Percentiles rank a stretch among this genome's conserved stretches.
These are phyloP conservation scores for Trilocha varians DNA, from an alignment of 2,888 invertebrate species.

Conservation along the genomic window DNA sequence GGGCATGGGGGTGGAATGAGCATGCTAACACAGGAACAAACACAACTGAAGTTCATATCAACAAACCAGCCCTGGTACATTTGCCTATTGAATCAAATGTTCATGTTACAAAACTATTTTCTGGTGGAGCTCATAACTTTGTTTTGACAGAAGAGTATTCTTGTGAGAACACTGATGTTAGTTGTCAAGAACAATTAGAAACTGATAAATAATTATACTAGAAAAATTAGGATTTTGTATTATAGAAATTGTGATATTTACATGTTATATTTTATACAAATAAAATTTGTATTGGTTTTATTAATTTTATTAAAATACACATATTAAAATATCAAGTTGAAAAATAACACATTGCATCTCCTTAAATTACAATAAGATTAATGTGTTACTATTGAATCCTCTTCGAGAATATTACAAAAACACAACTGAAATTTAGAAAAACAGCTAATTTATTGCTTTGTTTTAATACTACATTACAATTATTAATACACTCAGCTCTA, in stretches of 20 bases:
- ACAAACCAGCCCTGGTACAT: slow-evolving; percentile 40
- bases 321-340: too few species aligned
- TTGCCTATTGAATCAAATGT: slow-evolving; percentile 23
- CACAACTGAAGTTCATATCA: slow-evolving; percentile 37
- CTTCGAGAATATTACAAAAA: too few species aligned
- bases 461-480: too few species aligned
- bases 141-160: slow-evolving; percentile 28
- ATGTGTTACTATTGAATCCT: too few species aligned
- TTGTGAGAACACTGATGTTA: neutral
- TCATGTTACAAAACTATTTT: slow-evolving; percentile 41
- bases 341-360: too few species aligned
- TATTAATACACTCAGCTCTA: too few species aligned
- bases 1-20: slow-evolving; percentile 93
- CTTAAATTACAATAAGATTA: too few species aligned
- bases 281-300: slow-evolving; percentile 1
- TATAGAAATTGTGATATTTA: neutral
- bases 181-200: neutral
- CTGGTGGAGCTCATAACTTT: slow-evolving; percentile 64
- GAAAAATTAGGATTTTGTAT: too few species aligned
- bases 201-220: too few species aligned
- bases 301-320: slow-evolving; percentile 8
- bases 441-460: too few species aligned
- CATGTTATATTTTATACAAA: neutral
- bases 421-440: too few species aligned
- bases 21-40: slow-evolving; percentile 86